phyloP scores from a whole-genome alignment of 2,113 vertebrate genomes.

The Podocnemis expansa region DNA sequence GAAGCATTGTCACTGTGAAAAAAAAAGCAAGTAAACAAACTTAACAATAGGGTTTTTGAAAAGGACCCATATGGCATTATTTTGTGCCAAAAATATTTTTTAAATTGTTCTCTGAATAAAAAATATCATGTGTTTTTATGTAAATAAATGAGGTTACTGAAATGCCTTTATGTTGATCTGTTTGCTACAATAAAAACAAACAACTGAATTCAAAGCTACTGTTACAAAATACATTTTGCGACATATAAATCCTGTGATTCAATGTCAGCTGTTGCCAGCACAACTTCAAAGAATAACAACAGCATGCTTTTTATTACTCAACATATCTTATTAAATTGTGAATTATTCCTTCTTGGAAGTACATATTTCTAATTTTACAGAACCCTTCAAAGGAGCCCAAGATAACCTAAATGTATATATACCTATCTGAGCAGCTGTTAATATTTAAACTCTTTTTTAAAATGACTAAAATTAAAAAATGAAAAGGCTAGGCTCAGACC shows the following conservation, averaged over 20 bases:
- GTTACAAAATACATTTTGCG: constrained; percentile 36
- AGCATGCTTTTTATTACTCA: constrained; percentile 7
- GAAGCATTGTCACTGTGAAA: not conserved
- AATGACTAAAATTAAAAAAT: not conserved
- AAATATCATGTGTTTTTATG: not conserved
- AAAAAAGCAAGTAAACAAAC: not conserved
- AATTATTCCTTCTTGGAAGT: constrained; percentile 9
- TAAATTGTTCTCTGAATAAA: not conserved
- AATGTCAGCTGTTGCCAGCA: not conserved
- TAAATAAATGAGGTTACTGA: constrained; percentile 11
- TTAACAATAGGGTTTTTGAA: not conserved
- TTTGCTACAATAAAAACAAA: constrained; percentile 41
- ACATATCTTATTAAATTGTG: not conserved
- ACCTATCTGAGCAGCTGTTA: not conserved
- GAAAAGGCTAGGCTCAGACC: not conserved
- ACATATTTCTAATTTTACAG: not conserved
- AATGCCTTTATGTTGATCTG: constrained; percentile 2
- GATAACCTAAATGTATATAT: not conserved
- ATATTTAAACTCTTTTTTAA: not conserved
- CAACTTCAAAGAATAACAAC: constrained; percentile 1
- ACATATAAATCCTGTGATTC: constrained; percentile 19
- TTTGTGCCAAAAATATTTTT: not conserved
- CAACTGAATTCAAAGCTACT: constrained; percentile 8
- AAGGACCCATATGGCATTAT: fast-evolving
- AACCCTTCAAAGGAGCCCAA: not conserved